Base-by-base conservation (phyloP, 2,113 vertebrate species). In the Catagonus wagneri region DNA sequence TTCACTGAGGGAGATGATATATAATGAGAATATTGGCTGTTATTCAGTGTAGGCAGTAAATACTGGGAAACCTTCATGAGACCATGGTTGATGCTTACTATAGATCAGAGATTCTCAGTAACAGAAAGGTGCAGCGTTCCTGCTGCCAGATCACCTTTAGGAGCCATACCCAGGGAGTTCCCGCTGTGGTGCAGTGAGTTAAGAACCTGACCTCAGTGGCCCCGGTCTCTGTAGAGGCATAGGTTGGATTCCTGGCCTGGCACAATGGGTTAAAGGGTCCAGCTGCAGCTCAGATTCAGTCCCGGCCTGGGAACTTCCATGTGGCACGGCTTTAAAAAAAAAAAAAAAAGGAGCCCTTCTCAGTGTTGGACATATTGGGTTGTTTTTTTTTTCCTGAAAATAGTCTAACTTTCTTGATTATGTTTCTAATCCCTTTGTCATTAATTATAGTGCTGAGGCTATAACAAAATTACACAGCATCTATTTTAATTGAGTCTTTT, bases 351-450 rank as follows among this genome's bases (percentile, higher is more conserved):
- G 50, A 76, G 27, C 2, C 2, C 6, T 32, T 9, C 12, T 58
- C 29, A 50, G 15, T 63, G 71, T 71, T n/a, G 23, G 22, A 86
- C 14, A 71, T 22, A 29, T 23, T 60, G 34, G 72, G 16, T 44
- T 71, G 9, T 63, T 79, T 74, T 54, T 75, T 90, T 23, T 63
- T 16, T 88, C 32, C 17, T 84, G 20, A 92, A 78, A 52, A 36
- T 86, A 76, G 12, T 87, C 44, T 69, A 58, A 29, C 16, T 90
- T 94, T 69, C 68, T 83, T 79, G 14, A 65, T 94, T 84, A 65
- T 83, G 27, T 56, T 87, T 83, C 92, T 52, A 76, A 90, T 95
- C 75, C 36, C 22, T 79, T 84, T 97, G 34, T 68, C 50, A 83
- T 89, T 92, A 91, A 60, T 89, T 79, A 87, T 3, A 69, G 56